Base-by-base conservation (phyloP, 2,113 vertebrate genomes). In the Pteruthius melanotis region DNA sequence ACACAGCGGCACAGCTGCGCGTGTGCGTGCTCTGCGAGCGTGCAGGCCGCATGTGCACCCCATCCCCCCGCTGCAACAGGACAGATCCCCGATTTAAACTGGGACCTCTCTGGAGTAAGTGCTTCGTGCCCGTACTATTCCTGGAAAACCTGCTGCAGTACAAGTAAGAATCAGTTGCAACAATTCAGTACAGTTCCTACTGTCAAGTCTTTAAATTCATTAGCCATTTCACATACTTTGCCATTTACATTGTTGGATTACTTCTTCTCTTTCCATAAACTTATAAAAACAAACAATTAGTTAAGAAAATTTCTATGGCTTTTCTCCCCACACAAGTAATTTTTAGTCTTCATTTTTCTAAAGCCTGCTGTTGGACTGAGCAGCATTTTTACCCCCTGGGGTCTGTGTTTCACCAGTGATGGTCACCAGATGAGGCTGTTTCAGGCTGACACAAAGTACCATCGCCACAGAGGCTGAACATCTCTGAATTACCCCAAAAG, bases 251-350 rank as follows among this genome's bases (percentile, higher is more conserved):
- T 93, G 50, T 78, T 94, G 60, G 50, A 88, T 65, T 31, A 13
- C 50, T 79, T 69, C 35, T 76, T 40, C 44, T 90, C 20, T 85
- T 82, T 81, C 79, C 68, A 42, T 80, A 79, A 90, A 40, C 76
- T 82, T 90, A 78, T 5, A 56, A 94, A 92, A 93, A 79, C 82
- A 94, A 81, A 71, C 37, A 88, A 81, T 94, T 93, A 96, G n/a
- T 91, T 93, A 84, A 81, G 92, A 89, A 80, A 93, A 93, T 75
- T 59, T 90, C 65, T 44, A 89, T 23, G 49, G 91, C 45, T 87
- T 92, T 90, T 92, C 52, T 94, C 52, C 18, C 92, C 23, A 4
- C 65, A 84, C 40, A 68, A 89, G 61, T 69, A 1, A 50, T 64
- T 89, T 87, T 68, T 24, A 84, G 35, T 40, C 40, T 76, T 63